Evolutionary conservation across 2,113 vertebrate species (phyloP), one percentile per base, ranked within the genome.

Genomic region (Sula dactylatra): DNA sequence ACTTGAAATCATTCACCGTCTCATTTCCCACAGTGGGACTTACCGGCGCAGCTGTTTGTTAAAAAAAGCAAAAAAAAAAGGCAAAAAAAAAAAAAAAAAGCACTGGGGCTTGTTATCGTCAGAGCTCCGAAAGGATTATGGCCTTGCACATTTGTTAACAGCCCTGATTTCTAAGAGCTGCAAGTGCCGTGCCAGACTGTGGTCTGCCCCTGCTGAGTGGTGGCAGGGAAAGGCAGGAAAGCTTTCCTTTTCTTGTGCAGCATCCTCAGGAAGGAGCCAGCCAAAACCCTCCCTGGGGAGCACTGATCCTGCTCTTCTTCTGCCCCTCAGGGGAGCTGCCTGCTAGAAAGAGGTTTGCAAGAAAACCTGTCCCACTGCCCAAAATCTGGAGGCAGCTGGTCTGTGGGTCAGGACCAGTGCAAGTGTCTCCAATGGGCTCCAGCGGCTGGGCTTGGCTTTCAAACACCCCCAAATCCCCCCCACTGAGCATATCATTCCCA

Each of bases 141-240:
- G 88, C 66, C 93, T 83, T 20, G 11, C 62, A 95, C 90, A 95
- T 85, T 96, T 95, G 92, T 96, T 96, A 96, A 95, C 92, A 86
- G 74, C 79, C 36, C 88, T 82, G 90, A 91, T 97, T 97, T 94
- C 78, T 94, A 97, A 95, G 90, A 95, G 94, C 92, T 90, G 92
- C 25, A 25, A 94, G 82, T 1, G 7, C 92, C 1, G 76, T 95
- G 93, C 96, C 97, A 96, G 94, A 80, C 92, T 94, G 92, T 2
- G 93, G 93, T 86, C 93, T 96, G 92, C 93, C 74, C 93, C 96
- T 86, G 92, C 96, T 88, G 90, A 93, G 96, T 6, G 0, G 90
- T 69, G 97, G 94, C 92, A 96, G 74, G 78, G 90, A 82, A 50
- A 90, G 91, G 82, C 93, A 85, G 83, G 85, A 80, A 82, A 72